These are phyloP conservation scores for Tychaedon coryphoeus DNA, from an alignment of 2,113 vertebrate genomes.

Conservation along the genomic window DNA sequence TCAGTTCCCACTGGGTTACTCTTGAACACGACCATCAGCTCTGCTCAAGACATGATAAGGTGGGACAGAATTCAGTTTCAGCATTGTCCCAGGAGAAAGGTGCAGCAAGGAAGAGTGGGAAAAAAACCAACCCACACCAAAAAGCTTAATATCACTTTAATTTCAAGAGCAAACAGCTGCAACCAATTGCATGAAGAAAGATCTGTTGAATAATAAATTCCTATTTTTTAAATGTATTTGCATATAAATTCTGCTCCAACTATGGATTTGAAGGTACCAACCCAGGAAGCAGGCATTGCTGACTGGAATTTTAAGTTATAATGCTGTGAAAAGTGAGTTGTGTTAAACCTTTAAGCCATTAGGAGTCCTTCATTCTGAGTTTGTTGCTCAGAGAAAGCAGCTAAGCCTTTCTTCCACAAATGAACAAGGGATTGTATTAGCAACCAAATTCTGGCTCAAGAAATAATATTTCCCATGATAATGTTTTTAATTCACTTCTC, in stretches of 20 bases:
- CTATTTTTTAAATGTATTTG: not conserved
- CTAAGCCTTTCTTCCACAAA: not conserved
- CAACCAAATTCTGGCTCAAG: not conserved
- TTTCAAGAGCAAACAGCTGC: not conserved
- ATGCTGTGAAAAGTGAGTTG: not conserved
- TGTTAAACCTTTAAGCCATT: not conserved
- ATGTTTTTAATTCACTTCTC: not conserved
- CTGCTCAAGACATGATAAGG: not conserved
- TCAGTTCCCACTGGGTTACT: not conserved
- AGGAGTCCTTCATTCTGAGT: not conserved
- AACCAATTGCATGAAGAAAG: not conserved
- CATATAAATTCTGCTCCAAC: not conserved
- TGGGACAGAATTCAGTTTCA: not conserved
- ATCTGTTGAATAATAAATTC: not conserved
- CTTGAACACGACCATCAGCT: accelerated
- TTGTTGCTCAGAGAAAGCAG: not conserved
- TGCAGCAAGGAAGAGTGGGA: accelerated
- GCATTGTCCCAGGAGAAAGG: not conserved
- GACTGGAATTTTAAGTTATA: not conserved
- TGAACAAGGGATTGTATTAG: not conserved
- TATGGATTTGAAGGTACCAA: not conserved
- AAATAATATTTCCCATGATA: not conserved
- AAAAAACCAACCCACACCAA: accelerated
- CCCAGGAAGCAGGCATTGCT: not conserved
- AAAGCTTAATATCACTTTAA: not conserved